Conservation (phyloP, 2,797 vertebrate genomes). For the Coilia nasus region DNA sequence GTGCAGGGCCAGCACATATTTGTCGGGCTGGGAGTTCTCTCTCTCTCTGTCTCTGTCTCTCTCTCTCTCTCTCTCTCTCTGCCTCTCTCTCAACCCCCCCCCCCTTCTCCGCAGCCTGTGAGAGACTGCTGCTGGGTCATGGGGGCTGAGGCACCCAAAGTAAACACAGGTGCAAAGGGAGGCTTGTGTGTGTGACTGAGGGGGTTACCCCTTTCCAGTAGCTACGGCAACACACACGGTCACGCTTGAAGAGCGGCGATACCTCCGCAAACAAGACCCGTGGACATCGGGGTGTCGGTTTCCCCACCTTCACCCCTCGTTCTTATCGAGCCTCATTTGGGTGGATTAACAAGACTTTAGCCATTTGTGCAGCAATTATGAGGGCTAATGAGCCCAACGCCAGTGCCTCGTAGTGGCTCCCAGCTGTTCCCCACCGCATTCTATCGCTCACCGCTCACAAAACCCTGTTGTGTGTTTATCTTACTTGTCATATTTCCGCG, state of each 20-base stretch:
- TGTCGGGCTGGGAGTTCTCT: constrained; percentile 71
- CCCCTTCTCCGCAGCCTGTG: constrained; percentile 72
- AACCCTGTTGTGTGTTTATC: constrained; percentile 39
- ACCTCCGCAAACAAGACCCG: constrained; percentile 53
- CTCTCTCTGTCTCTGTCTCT: constrained; percentile 56
- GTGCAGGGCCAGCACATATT: constrained; percentile 71
- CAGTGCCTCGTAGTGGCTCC: background rate
- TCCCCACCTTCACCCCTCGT: constrained; percentile 62
- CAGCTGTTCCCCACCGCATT: background rate
- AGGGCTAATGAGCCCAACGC: constrained; percentile 58
- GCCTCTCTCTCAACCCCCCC: constrained; percentile 44
- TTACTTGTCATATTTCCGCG: constrained; percentile 37
- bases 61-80: constrained; percentile 7
- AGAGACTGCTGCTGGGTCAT: constrained; percentile 69
- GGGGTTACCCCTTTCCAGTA: constrained; percentile 54
- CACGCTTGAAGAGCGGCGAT: constrained; percentile 47
- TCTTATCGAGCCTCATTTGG: constrained; percentile 72
- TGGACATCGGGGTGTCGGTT: constrained; percentile 49
- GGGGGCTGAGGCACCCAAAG: constrained; percentile 69
- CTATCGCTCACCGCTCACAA: background rate
- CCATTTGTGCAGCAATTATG: constrained; percentile 62
- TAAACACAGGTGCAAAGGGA: constrained; percentile 63
- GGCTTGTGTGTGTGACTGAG: constrained; percentile 35
- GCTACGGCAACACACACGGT: constrained; percentile 71
- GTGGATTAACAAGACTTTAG: constrained; percentile 64